phyloP scores from a whole-genome alignment of 1,140 invertebrate genomes.

The Dinothrombium tinctorium region DNA sequence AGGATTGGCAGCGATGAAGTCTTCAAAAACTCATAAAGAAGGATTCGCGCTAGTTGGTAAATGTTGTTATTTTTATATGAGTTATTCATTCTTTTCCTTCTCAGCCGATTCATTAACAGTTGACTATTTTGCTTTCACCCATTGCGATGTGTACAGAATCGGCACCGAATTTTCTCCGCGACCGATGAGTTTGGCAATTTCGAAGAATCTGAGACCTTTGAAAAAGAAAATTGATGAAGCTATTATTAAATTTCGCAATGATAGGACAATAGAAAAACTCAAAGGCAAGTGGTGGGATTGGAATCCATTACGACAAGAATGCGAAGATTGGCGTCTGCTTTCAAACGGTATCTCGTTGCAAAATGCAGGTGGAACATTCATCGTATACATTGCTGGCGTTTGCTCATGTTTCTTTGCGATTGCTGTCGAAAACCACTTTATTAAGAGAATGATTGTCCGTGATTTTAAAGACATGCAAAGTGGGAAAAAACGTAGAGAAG shows the following conservation, averaged over 20 bases:
- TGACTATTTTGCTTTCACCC: constrained; percentile 53
- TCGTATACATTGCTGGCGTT: constrained; percentile 81
- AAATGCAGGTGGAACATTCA: constrained; percentile 90
- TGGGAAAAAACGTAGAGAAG: too few relatives aligned
- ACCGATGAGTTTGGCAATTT: constrained; percentile 83
- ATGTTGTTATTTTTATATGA: neutral
- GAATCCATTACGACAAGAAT: constrained; percentile 34
- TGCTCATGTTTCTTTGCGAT: constrained; percentile 66
- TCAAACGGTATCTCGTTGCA: constrained; percentile 64
- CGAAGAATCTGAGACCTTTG: constrained; percentile 59
- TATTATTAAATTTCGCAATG: constrained; percentile 31
- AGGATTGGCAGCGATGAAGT: constrained; percentile 35
- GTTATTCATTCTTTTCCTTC: constrained; percentile 1
- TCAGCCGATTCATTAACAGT: constrained; percentile 23
- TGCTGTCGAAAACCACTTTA: constrained; percentile 37
- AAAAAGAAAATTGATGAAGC: constrained; percentile 34
- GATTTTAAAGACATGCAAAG: too few relatives aligned
- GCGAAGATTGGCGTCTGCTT: neutral
- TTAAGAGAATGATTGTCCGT: too few relatives aligned
- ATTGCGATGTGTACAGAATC: constrained; percentile 64
- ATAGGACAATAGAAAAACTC: constrained; percentile 63
- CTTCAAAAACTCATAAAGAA: constrained; percentile 29
- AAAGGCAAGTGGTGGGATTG: constrained; percentile 89
- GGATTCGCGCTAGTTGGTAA: constrained; percentile 68
- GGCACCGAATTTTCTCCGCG: constrained; percentile 90